phyloP scores from a whole-genome alignment of 30 jellyfish, hydroid and myxozoan genomes.

The Morbakka virulenta region DNA sequence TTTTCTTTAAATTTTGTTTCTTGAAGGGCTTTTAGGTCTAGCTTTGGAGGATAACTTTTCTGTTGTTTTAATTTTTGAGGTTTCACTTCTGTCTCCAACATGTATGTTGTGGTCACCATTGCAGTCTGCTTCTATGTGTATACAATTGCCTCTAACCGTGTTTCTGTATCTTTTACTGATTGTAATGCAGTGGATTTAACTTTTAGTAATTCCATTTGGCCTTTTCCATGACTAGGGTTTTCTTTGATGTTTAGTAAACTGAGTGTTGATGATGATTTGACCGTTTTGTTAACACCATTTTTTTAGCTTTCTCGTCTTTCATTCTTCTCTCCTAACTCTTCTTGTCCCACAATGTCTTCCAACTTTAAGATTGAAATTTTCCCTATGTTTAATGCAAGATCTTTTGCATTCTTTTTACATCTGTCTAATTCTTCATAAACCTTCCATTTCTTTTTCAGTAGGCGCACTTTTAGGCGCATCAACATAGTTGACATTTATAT shows the following conservation, averaged over 20 bases:
- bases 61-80: constrained; percentile 5
- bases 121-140: constrained; percentile 24
- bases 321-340: constrained; percentile 6
- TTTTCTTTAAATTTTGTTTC: no score
- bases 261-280: constrained; percentile 11
- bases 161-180: constrained; percentile 26
- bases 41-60: constrained; percentile 14
- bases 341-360: not conserved
- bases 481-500: no score
- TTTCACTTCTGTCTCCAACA: constrained; percentile 27
- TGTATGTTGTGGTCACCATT: constrained; percentile 14
- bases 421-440: no score
- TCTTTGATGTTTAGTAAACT: constrained; percentile 21
- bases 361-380: not conserved
- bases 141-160: constrained; percentile 25
- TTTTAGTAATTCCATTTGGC: no score
- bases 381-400: not conserved
- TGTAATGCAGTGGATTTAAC: no score
- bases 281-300: not conserved
- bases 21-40: no score
- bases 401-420: constrained; percentile 5
- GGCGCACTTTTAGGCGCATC: no score
- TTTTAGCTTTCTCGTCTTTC: not conserved
- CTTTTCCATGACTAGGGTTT: constrained; percentile 31
- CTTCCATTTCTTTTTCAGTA: no score